phyloP scores from a whole-genome alignment of 1,140 invertebrate genomes.

The honey bee (Apis mellifera) region DNA sequence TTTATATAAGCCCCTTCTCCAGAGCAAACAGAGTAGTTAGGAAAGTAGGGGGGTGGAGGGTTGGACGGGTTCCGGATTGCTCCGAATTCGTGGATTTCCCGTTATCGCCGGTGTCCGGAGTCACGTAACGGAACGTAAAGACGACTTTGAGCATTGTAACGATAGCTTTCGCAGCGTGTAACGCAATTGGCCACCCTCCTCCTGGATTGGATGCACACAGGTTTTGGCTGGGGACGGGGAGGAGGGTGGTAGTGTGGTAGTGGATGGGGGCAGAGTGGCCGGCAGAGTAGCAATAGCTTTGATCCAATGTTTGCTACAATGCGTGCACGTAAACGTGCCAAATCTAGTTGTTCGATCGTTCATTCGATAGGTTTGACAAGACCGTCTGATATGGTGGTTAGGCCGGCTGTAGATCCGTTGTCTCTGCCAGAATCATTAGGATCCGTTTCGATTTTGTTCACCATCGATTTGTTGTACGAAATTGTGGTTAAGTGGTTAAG shows the following conservation, averaged over 20 bases:
- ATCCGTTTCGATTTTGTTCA: constrained; percentile 5
- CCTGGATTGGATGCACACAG: constrained; percentile 42
- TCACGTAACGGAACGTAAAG: constrained; percentile 63
- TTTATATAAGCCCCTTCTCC: constrained; percentile 23
- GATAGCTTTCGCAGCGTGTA: constrained; percentile 59
- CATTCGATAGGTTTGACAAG: constrained; percentile 52
- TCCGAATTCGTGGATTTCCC: constrained; percentile 42
- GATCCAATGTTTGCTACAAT: constrained; percentile 58
- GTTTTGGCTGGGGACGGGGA: constrained; percentile 61
- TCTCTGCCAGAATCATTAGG: constrained; percentile 33
- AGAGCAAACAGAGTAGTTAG: constrained; percentile 29
- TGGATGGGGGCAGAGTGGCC: neutral
- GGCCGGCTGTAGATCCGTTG: neutral
- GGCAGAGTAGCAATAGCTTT: constrained; percentile 53
- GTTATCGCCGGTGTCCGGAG: constrained; percentile 57
- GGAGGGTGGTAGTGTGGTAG: constrained; percentile 1
- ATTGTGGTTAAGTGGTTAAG: too few species aligned
- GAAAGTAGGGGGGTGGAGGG: neutral
- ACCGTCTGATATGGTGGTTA: constrained; percentile 18
- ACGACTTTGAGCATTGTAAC: constrained; percentile 63
- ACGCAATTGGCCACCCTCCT: constrained; percentile 59
- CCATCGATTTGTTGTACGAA: too few species aligned
- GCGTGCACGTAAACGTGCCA: constrained; percentile 58
- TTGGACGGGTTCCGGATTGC: constrained; percentile 30
- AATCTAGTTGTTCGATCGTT: constrained; percentile 65